Percentiles rank a stretch among this genome's conserved stretches.
Conservation (phyloP, 2,888 invertebrate genomes). For the Scrobipalpa costella region DNA sequence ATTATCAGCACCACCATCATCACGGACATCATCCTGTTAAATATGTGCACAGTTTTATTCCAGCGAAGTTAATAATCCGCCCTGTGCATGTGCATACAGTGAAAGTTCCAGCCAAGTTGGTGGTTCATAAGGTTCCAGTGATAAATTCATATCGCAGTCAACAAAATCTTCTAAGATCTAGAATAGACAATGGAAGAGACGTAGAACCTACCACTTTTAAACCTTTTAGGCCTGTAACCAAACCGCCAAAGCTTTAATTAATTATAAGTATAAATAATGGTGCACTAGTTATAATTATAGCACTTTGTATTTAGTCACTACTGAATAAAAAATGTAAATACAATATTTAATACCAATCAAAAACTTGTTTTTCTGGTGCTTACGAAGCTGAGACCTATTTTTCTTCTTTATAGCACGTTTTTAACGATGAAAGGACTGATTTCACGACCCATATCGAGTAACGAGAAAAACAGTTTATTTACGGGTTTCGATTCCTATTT, state of each 20-base stretch:
- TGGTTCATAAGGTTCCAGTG: slow-evolving; percentile 45
- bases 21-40: slow-evolving; percentile 45
- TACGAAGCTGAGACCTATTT: neutral
- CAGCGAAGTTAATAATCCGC: slow-evolving; percentile 63
- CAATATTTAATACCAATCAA: slow-evolving; percentile 29
- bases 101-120: slow-evolving; percentile 44
- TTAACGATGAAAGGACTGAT: neutral
- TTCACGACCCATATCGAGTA: neutral
- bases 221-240: slow-evolving; percentile 55
- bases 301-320: slow-evolving; percentile 10
- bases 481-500: neutral
- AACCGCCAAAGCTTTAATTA: slow-evolving; percentile 57
- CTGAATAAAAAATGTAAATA: neutral
- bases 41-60: slow-evolving; percentile 62
- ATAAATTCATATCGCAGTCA: slow-evolving; percentile 39
- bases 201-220: slow-evolving; percentile 63
- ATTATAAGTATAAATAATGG: neutral
- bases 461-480: neutral
- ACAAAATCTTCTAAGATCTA: slow-evolving; percentile 42
- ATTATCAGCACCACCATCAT: slow-evolving; percentile 48
- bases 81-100: slow-evolving; percentile 52
- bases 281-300: slow-evolving; percentile 16
- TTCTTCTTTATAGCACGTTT: neutral
- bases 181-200: slow-evolving; percentile 49
- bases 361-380: neutral